Base-by-base conservation (phyloP, 2,888 invertebrate genomes). In the Iphiclides podalirius region DNA sequence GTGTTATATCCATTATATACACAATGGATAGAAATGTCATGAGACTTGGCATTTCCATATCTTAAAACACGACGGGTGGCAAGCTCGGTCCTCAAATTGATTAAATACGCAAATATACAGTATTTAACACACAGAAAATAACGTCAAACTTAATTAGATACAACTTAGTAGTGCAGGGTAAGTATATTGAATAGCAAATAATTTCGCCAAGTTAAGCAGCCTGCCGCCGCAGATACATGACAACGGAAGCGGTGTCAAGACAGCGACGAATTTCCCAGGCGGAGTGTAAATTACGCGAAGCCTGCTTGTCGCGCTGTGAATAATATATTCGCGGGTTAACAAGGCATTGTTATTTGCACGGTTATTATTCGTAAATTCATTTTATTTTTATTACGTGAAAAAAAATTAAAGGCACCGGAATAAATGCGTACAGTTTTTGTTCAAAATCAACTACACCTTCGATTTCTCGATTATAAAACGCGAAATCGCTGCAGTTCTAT, bases 251-350 rank as follows among this genome's bases (percentile, higher is more conserved):
- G 44, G 44, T 45, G 44, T 50, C 44, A 39, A 31, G 39, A 35
- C 43, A 33, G 23, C 50, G 40, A 50, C 50, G 44, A 55, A 62
- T 62, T 62, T 62, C 59, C 61, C 61, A 52, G 49, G 60, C 52
- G 60, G 53, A 54, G 57, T 50, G 57, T 60, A 62, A 50, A 50
- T 50, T 50, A 50, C 38, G 35, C 31, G 39, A 40, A 13, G 44
- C n/a, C 43, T 44, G 44, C 35, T 26, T 44, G 39, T 44, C 34
- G 17, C 31, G 17, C 17, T 8, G 20, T 39, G 43, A 39, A 39
- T 43, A 43, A 42, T 43, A 11, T 39, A 49, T 49, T 26, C 17
- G 31, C 12, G 39, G 34, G 34, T 38, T 34, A 49, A 43, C 26
- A 49, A 38, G 38, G 17, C 31, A 20, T 14, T 41, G 23, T 35